Evolutionary conservation across 2,888 invertebrate genomes (phyloP).

Genomic region (Orchesella flavescens): DNA sequence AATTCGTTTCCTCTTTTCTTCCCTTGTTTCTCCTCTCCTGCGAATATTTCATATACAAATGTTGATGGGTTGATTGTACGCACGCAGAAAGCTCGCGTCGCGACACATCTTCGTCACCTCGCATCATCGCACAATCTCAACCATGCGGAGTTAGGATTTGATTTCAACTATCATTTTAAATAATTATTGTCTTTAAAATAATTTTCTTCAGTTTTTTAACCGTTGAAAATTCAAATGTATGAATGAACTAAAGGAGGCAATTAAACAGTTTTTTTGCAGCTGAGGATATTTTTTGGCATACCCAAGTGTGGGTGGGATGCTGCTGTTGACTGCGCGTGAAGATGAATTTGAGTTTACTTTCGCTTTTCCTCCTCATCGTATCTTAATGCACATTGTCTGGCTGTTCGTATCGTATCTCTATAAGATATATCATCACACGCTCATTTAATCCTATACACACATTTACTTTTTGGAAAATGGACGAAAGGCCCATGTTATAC

Average conservation of each 20-base stretch:
- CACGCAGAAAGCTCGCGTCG: too few relatives aligned
- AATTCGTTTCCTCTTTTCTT: slow-evolving; percentile 42
- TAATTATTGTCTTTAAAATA: too few relatives aligned
- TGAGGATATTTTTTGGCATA: slow-evolving; percentile 21
- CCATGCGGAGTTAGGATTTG: too few relatives aligned
- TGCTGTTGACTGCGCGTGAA: slow-evolving; percentile 62
- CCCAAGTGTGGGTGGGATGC: slow-evolving; percentile 67
- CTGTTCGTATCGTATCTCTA: too few relatives aligned
- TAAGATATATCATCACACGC: too few relatives aligned
- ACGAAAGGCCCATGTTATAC: slow-evolving; percentile 19
- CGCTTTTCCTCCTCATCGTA: neutral
- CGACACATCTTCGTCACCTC: too few relatives aligned
- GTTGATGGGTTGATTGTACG: too few relatives aligned
- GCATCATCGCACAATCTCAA: too few relatives aligned
- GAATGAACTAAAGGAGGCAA: slow-evolving; percentile 5
- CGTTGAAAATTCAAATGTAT: neutral
- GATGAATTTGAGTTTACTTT: slow-evolving; percentile 26
- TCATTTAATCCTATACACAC: slow-evolving; percentile 45
- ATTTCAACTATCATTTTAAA: too few relatives aligned
- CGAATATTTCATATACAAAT: too few relatives aligned
- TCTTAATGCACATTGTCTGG: neutral
- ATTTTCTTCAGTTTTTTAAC: too few relatives aligned
- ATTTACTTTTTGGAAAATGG: slow-evolving; percentile 25
- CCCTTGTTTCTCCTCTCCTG: neutral
- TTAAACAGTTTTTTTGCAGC: neutral